phyloP scores from a whole-genome alignment of 35 echinoderm and acorn worm genomes.

The Strongylocentrotus purpuratus region DNA sequence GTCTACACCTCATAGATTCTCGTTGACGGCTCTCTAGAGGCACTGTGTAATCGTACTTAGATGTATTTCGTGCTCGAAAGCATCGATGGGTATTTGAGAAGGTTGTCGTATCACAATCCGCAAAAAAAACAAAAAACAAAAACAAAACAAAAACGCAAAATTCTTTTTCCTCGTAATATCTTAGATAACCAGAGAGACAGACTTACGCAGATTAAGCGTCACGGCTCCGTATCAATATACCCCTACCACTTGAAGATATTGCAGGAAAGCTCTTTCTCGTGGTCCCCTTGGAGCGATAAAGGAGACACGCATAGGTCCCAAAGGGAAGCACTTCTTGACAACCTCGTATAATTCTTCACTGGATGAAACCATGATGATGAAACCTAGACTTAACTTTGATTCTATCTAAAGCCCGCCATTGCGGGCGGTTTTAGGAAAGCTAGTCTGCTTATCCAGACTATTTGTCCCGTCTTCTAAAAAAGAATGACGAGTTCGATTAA shows the following conservation, averaged over 20 bases:
- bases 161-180: no score
- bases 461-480: neutral
- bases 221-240: neutral
- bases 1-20: neutral
- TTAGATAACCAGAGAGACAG: no score
- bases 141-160: neutral
- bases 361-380: neutral
- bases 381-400: neutral
- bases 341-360: neutral
- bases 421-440: neutral
- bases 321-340: neutral
- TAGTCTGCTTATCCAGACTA: neutral
- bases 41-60: neutral
- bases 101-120: neutral
- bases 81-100: neutral
- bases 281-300: neutral
- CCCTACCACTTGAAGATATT: neutral
- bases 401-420: neutral
- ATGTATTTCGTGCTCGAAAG: neutral
- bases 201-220: neutral
- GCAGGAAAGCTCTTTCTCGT: neutral
- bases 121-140: no score
- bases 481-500: no score
- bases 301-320: neutral
- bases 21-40: neutral